These are phyloP conservation scores for Pomacea canaliculata DNA, from an alignment of 2,888 invertebrate species.

Conservation along the genomic window DNA sequence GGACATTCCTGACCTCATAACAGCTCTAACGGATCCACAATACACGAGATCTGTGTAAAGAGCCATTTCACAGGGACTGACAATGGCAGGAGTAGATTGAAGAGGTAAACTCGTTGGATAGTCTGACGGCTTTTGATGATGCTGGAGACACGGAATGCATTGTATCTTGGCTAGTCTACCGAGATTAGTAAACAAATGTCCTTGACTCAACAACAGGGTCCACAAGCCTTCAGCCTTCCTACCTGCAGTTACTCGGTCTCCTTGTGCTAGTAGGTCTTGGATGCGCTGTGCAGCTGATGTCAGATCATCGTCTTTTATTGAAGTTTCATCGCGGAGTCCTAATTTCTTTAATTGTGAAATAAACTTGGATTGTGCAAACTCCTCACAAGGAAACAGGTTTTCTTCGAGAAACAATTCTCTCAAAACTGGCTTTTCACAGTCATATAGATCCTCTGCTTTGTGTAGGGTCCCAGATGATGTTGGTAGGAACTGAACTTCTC, in stretches of 20 bases:
- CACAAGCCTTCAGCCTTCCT: conserved; percentile 1
- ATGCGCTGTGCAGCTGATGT: conserved; percentile 32
- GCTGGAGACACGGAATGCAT: conserved; percentile 23
- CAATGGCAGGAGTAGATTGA: conserved; percentile 18
- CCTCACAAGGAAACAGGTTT: conserved; percentile 43
- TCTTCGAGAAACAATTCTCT: conserved; percentile 42
- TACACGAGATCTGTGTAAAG: conserved; percentile 20
- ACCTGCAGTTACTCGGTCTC: not conserved
- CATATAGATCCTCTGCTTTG: conserved; percentile 38
- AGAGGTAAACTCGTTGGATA: conserved; percentile 35
- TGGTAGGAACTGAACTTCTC: conserved; percentile 18
- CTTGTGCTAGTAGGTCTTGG: not conserved
- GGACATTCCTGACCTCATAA: conserved; percentile 15
- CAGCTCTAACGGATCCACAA: conserved; percentile 39
- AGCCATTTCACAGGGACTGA: conserved; percentile 36
- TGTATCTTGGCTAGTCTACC: not conserved
- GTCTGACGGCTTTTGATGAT: conserved; percentile 23
- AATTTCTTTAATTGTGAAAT: conserved; percentile 41
- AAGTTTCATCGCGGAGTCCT: conserved; percentile 41
- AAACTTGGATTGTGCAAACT: conserved; percentile 35
- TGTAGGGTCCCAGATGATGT: conserved; percentile 12
- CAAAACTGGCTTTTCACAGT: conserved; percentile 40
- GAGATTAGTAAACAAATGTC: not conserved
- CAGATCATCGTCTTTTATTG: conserved; percentile 44
- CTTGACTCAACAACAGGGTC: not conserved